Evolutionary conservation across 2,113 vertebrate species (phyloP), one percentile per base, ranked within the genome.

Genomic region (Gambusia affinis): DNA sequence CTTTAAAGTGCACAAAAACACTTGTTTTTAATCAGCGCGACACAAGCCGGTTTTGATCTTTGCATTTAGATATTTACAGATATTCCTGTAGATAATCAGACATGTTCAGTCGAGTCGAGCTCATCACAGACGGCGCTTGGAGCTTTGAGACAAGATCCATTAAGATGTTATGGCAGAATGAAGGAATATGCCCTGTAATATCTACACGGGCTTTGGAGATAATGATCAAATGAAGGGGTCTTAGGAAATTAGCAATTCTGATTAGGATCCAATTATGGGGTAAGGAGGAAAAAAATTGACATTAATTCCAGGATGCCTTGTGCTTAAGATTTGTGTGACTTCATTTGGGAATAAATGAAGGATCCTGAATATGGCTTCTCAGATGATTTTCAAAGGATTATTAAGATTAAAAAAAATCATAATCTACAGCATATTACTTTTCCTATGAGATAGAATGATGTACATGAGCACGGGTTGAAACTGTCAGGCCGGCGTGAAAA

Each of bases 71-170:
- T 89, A 85, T 91, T 91, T 90, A 80, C 85, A 83, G 87, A 87
- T 74, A 67, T 78, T 67, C 67, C 79, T 74, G 79, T 39, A 76
- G 87, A 91, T 91, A 83, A 89, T 85, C 67, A 80, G 64, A 1
- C 75, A 75, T 71, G 78, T 84, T 75, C 78, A 87, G 84, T 88
- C 80, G 75, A 76, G 75, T 75, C 54, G 30, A 82, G 78, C 80
- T 88, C 78, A 89, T 89, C 87, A 81, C 71, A 88, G 83, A 80
- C 80, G 84, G 88, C 90, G 90, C 87, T 92, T 81, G 78, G 90
- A 91, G 90, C 89, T 94, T 93, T 94, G 88, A 93, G 87, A 92
- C 76, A 79, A 89, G 88, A 94, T 93, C 91, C 89, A 93, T 93
- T 94, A 92, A 94, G 91, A 93, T 93, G 91, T 84, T 81, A 90